Base-by-base conservation (phyloP, 2,888 invertebrate genomes). In the Drosophila paranaensis region DNA sequence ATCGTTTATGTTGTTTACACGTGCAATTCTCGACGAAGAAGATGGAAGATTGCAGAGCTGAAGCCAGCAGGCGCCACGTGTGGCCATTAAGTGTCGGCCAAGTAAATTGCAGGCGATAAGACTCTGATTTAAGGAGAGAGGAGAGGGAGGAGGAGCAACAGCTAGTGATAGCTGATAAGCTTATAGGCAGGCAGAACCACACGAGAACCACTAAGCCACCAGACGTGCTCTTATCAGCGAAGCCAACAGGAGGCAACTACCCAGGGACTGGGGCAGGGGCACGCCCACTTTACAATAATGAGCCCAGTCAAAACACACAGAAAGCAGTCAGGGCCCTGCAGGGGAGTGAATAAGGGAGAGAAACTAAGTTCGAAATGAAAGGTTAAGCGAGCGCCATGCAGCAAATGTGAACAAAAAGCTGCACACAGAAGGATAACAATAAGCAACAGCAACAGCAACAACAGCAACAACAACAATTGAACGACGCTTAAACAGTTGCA, bases 191-290 rank as follows among this genome's bases (percentile, higher is more conserved):
- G 57, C 57, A 48, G 37, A 70, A 39, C 48, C 43, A 67, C 48
- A 67, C n/a, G 54, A 51, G 39, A 70, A 63, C 67, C 77, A 74
- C 82, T 65, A 77, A 79, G 77, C 74, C 79, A 39, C 54, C 61
- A 66, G 77, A 60, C 74, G 61, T 60, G 65, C 72, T 72, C 86
- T 90, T 90, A 91, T 91, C 88, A 77, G 76, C 64, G 74, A 45
- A 25, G 45, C 0, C 45, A 45, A 45, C 25, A 45, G 43, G 20
- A 55, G 72, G 71, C 63, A 79, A 62, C 78, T 11, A 55, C 25
- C 61, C 39, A 43, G 43, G 30, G 60, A 43, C 48, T 8, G 33
- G 2, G 58, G 40, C 48, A 33, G 33, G 8, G 33, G 33, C 33
- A 43, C 60, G 56, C 71, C 70, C 55, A 62, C 55, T 56, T 67